Base-by-base conservation (phyloP, 1,140 invertebrate genomes). In the Zaprionus nigranus region DNA sequence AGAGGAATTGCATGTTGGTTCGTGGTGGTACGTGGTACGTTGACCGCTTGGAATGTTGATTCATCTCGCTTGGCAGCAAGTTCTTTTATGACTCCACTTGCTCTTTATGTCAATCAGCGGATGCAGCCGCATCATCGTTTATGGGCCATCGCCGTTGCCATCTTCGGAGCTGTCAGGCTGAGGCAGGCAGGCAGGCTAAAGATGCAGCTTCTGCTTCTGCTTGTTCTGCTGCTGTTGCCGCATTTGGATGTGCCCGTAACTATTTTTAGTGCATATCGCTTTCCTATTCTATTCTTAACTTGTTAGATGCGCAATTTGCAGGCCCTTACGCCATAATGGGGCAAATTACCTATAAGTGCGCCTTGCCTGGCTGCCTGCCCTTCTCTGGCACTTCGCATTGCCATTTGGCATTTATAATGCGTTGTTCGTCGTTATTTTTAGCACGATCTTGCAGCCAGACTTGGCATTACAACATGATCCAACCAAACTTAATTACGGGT, bases 11-110 rank as follows among this genome's bases (percentile, higher is more conserved):
- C 61, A 72, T 46, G 20, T 17, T 34, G 54, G 28, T 66, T 46
- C 51, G n/a, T 54, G 22, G 20, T 54, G 62, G 74, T 75, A 53
- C 81, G 84, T 88, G 85, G 84, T 90, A 88, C 84, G 84, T 90
- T 88, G 84, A 88, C 84, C 84, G 84, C 85, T 75, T 78, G 84
- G 84, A 88, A 88, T 88, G 85, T 88, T 88, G 84, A 87, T 87
- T 87, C 84, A 87, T 87, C 84, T 87, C 40, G 82, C 82, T 75
- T 68, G 71, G 62, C 68, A 79, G 78, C 71, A 81, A 73, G 57
- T 70, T 81, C 67, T 81, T 88, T 88, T 70, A 78, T 75, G 87
- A 84, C 75, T 81, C 81, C 78, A 84, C 81, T 84, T 88, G 85
- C 78, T 88, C 84, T 81, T 88, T 88, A 88, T 88, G 84, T 88